Conservation (phyloP, 2,113 vertebrate species). For the Daubentonia madagascariensis region DNA sequence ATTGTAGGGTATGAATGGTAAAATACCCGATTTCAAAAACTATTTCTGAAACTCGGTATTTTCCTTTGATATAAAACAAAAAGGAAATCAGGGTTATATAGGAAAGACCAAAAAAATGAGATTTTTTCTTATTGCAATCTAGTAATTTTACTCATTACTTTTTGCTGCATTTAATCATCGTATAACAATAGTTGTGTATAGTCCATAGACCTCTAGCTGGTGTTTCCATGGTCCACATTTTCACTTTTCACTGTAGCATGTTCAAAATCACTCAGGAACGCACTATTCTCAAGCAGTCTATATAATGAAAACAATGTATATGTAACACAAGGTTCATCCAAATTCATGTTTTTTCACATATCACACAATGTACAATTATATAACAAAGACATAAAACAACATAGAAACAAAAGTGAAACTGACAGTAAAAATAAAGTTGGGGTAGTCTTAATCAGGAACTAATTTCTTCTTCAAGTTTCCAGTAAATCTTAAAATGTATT, state of each 20-base stretch:
- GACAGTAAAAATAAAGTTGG: conserved; percentile 38
- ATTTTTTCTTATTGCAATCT: conserved; percentile 83
- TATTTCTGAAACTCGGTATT: conserved; percentile 82
- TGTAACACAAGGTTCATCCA: conserved; percentile 87
- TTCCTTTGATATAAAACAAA: conserved; percentile 73
- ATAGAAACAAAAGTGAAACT: conserved; percentile 60
- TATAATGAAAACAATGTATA: conserved; percentile 92
- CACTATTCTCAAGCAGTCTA: conserved; percentile 96
- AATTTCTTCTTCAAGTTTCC: conserved; percentile 83
- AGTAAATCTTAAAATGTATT: conserved; percentile 77
- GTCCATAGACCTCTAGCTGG: conserved; percentile 92
- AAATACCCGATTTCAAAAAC: conserved; percentile 83
- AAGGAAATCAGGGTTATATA: conserved; percentile 45
- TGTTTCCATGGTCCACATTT: conserved; percentile 88
- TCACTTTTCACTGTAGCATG: conserved; percentile 89
- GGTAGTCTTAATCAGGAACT: conserved; percentile 70
- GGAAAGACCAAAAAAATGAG: conserved; percentile 61
- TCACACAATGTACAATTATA: conserved; percentile 79
- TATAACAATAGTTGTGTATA: conserved; percentile 76
- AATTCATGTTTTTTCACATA: conserved; percentile 73
- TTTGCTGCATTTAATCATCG: conserved; percentile 75
- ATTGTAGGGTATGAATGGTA: conserved; percentile 69
- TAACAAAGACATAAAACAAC: conserved; percentile 76
- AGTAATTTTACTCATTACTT: conserved; percentile 77
- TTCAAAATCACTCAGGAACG: conserved; percentile 91